Base-by-base conservation (phyloP, 2,113 vertebrate species). In the Myocastor coypus region DNA sequence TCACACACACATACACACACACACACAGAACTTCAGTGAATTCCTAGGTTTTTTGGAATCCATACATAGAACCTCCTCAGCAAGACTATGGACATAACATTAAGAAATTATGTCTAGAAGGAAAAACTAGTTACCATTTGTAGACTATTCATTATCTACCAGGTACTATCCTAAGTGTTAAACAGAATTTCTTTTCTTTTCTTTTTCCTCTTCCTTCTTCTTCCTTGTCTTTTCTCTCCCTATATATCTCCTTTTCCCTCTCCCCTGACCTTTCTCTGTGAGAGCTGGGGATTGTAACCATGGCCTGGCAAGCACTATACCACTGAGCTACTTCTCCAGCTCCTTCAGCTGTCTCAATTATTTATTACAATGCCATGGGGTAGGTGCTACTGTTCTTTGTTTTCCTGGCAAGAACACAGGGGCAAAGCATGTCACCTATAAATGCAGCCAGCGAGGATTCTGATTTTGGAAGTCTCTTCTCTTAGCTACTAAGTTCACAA, bases 321-420 rank as follows among this genome's bases (percentile, higher is more conserved):
- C 46, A 78, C 26, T 50, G 28, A 52, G 75, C 16, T 78, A 52
- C 75, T 78, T 28, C 40, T 40, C 37, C 11, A 42, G 40, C 37
- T 22, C 37, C 40, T 75, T 75, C 10, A 16, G n/a, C 80, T 91
- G 96, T 88, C 55, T 87, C 71, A 59, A 55, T 80, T 71, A 94
- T 83, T 93, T 32, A 4, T 83, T 75, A 83, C 55, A 69, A 68
- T 14, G 14, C 26, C 19, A 46, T 34, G 55, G 30, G 34, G 7
- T 59, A 85, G 26, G 16, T 69, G 80, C 40, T 30, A 91, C 28
- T 40, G 16, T 83, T 85, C 34, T 96, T 40, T 83, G 69, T 69
- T 94, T 81, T 86, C 92, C 55, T 89, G 61, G 93, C 6, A 34
- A 96, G 52, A 77, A 96, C 82, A 61, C 55, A 90, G 42, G 61